Percentiles rank a stretch among this genome's conserved stretches.
Conservation (phyloP, 2,888 invertebrate species). For the Drosophila atroscutellata region DNA sequence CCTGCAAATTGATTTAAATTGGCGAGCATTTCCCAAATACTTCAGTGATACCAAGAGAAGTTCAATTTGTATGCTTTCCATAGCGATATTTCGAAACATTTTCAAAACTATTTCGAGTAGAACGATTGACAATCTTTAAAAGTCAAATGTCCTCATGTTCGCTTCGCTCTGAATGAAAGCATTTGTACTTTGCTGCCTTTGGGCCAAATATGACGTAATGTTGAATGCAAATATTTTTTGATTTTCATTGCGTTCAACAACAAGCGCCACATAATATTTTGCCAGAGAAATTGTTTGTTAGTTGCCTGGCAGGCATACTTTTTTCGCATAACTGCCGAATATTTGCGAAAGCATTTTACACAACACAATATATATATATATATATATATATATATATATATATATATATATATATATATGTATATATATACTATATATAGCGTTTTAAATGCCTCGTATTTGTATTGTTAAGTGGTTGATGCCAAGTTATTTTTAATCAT, state of each 20-base stretch:
- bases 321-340: background rate
- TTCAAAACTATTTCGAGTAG: background rate
- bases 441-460: constrained; percentile 36
- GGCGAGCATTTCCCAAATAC: background rate
- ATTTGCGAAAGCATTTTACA: constrained; percentile 5
- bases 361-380: background rate
- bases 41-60: background rate
- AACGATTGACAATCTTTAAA: background rate
- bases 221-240: constrained; percentile 44
- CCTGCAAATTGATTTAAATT: background rate
- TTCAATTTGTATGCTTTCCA: background rate
- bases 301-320: background rate
- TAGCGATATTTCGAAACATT: background rate
- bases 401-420: background rate
- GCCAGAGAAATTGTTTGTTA: constrained; percentile 12
- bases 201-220: constrained; percentile 33
- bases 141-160: background rate
- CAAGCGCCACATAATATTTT: constrained; percentile 12
- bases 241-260: constrained; percentile 12
- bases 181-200: constrained; percentile 7
- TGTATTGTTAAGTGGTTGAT: background rate
- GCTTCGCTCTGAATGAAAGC: background rate
- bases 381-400: background rate
- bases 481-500: constrained; percentile 47
- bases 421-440: constrained; percentile 8